A percentile compares a stretch with the other conserved stretches of the same genome.
Conservation (phyloP, 2,113 vertebrate genomes). For the Alaudala cheleensis region DNA sequence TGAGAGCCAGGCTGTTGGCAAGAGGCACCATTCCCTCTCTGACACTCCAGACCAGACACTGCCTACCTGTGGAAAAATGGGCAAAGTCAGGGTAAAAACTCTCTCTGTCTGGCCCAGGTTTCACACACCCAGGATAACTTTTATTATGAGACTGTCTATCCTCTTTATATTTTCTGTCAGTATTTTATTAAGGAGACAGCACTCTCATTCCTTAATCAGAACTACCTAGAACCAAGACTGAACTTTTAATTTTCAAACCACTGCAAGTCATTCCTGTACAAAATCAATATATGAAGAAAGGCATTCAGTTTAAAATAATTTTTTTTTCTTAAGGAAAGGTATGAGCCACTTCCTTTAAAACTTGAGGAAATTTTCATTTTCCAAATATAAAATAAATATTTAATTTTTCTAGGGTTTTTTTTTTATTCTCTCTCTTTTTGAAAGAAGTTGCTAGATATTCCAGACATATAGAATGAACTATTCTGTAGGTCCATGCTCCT, state of each 20-base stretch:
- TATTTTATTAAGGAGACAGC: not conserved
- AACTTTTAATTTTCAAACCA: not conserved
- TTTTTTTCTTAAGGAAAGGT: not conserved
- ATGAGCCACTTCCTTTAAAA: not conserved
- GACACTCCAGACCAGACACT: accelerated
- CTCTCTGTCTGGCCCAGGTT: not conserved
- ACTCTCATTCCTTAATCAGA: not conserved
- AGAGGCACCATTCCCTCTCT: accelerated
- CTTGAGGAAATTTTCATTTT: not conserved
- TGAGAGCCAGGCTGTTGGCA: not conserved
- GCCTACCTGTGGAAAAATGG: not conserved
- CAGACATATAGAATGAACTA: not conserved
- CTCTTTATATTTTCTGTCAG: not conserved
- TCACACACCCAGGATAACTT: not conserved
- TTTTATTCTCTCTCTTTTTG: not conserved
- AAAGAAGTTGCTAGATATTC: not conserved
- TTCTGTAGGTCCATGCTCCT: not conserved
- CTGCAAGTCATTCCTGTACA: not conserved
- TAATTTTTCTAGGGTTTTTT: not conserved
- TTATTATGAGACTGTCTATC: not conserved
- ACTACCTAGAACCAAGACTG: not conserved
- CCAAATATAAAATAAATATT: not conserved
- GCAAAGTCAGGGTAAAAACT: not conserved
- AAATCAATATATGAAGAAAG: not conserved
- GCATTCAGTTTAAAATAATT: not conserved